These are phyloP conservation scores for Uropetala carovei DNA, from an alignment of 2,888 invertebrate genomes.

Conservation along the genomic window DNA sequence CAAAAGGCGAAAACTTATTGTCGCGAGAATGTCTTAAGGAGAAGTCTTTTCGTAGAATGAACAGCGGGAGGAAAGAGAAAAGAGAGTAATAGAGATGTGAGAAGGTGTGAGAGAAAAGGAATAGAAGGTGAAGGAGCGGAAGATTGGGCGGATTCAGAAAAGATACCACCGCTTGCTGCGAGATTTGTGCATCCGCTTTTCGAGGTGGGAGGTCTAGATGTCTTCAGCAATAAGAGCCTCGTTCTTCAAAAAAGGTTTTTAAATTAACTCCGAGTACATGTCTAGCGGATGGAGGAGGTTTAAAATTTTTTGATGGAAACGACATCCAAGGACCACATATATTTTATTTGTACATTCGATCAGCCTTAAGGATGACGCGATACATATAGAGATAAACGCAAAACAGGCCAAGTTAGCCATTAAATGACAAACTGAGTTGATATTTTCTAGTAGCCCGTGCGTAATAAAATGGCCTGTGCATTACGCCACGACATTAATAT, in stretches of 20 bases:
- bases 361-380: conserved; percentile 24
- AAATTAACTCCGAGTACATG: conserved; percentile 8
- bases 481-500: not conserved
- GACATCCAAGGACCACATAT: not conserved
- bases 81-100: not conserved
- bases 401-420: not conserved
- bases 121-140: not conserved
- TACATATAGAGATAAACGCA: conserved; percentile 20
- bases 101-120: not conserved
- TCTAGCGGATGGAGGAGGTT: not conserved
- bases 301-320: not conserved
- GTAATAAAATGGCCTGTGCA: not conserved
- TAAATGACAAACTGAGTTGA: not conserved
- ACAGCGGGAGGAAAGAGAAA: not conserved
- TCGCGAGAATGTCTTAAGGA: not conserved
- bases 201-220: conserved; percentile 40
- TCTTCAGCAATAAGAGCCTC: not conserved
- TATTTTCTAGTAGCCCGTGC: not conserved
- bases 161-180: conserved; percentile 37
- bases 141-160: not conserved
- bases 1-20: not conserved
- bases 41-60: not conserved
- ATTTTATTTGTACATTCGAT: conserved; percentile 17
- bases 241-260: not conserved
- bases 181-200: conserved; percentile 61